These are phyloP conservation scores for Cygnus atratus DNA, from an alignment of 2,113 vertebrate genomes.

Conservation along the genomic window DNA sequence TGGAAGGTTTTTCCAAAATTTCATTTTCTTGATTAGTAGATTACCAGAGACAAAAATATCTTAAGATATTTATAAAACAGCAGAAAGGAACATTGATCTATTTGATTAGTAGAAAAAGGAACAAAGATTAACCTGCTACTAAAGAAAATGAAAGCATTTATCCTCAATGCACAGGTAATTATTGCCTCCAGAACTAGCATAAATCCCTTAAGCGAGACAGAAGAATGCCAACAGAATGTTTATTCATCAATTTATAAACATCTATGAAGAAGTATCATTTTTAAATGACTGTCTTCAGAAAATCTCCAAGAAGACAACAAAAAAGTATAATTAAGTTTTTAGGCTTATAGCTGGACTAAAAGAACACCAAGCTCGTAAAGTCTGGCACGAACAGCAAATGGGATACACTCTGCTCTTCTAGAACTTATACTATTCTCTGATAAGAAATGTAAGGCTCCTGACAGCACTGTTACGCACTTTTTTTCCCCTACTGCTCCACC, in stretches of 20 bases:
- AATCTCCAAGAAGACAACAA: not conserved
- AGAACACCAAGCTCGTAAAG: not conserved
- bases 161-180: not conserved
- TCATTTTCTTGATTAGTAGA: not conserved
- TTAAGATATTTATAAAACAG: not conserved
- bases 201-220: not conserved
- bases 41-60: not conserved
- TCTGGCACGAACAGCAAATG: not conserved
- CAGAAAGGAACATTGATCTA: not conserved
- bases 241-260: not conserved
- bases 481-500: not conserved
- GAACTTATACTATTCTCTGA: not conserved
- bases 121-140: not conserved
- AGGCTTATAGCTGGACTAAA: not conserved
- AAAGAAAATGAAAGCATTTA: constrained; percentile 34
- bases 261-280: not conserved
- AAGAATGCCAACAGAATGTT: not conserved
- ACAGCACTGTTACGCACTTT: not conserved
- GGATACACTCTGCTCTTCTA: not conserved
- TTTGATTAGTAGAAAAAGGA: not conserved
- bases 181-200: not conserved
- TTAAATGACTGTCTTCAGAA: not conserved
- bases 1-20: not conserved
- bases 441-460: not conserved
- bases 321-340: not conserved